These are phyloP conservation scores for Cephus pygmeus DNA, from an alignment of 2,888 invertebrate genomes.

Conservation along the genomic window DNA sequence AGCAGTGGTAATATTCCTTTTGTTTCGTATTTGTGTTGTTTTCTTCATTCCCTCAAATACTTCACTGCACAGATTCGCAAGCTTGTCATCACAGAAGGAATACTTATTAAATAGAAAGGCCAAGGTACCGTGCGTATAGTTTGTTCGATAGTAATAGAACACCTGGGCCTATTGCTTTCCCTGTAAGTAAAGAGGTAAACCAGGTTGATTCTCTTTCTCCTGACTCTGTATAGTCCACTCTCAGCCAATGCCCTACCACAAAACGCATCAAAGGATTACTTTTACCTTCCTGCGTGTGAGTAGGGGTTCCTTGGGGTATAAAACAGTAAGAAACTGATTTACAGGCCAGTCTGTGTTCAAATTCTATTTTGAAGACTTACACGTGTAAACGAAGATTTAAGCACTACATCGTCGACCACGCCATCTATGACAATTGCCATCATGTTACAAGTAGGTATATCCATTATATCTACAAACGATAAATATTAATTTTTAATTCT, in stretches of 20 bases:
- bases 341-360: conserved; percentile 49
- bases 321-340: conserved; percentile 53
- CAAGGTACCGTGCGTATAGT: not conserved
- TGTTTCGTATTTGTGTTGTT: not conserved
- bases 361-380: conserved; percentile 33
- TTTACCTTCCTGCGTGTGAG: conserved; percentile 52
- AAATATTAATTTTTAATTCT: not conserved
- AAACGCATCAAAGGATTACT: conserved; percentile 46
- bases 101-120: not conserved
- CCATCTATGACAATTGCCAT: not conserved
- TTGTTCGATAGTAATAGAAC: conserved; percentile 23
- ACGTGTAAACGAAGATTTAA: not conserved
- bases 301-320: conserved; percentile 57
- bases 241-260: conserved; percentile 55
- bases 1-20: not conserved
- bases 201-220: conserved; percentile 58
- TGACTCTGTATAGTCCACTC: conserved; percentile 51
- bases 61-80: not conserved
- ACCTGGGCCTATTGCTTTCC: conserved; percentile 47
- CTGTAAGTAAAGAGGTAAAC: conserved; percentile 54
- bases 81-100: not conserved
- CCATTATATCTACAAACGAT: not conserved
- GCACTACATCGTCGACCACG: not conserved
- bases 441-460: conserved; percentile 47
- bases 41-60: not conserved